A percentile compares a stretch with the other conserved stretches of the same genome.
phyloP scores from a whole-genome alignment of 1,140 invertebrate species.

The Carposina sasakii region DNA sequence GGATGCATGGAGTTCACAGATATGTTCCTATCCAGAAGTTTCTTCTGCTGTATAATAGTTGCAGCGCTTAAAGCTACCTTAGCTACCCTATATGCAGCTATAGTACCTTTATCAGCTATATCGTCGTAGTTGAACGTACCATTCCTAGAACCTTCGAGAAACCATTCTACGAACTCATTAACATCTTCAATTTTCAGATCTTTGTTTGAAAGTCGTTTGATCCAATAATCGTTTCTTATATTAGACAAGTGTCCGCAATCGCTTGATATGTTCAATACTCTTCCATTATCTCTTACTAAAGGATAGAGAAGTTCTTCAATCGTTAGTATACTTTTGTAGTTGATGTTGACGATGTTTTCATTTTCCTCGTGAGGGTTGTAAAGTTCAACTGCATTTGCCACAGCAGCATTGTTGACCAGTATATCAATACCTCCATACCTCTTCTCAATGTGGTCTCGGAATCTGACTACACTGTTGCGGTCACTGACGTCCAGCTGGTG shows the following conservation, averaged over 20 bases:
- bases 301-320: conserved; percentile 80
- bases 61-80: conserved; percentile 80
- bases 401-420: conserved; percentile 88
- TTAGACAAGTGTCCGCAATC: conserved; percentile 75
- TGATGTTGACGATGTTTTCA: conserved; percentile 77
- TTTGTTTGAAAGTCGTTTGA: conserved; percentile 67
- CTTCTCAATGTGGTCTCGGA: conserved; percentile 74
- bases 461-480: conserved; percentile 72
- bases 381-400: conserved; percentile 74
- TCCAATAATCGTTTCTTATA: conserved; percentile 72
- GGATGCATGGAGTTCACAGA: conserved; percentile 79
- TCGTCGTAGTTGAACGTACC: conserved; percentile 57
- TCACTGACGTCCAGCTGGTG: conserved; percentile 81
- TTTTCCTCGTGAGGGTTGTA: conserved; percentile 76
- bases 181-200: conserved; percentile 74
- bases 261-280: conserved; percentile 84
- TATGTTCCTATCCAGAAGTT: conserved; percentile 74
- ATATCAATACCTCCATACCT: conserved; percentile 84
- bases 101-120: conserved; percentile 72
- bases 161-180: conserved; percentile 75
- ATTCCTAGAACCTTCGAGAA: conserved; percentile 67
- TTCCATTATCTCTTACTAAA: conserved; percentile 76
- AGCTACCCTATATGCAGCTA: conserved; percentile 76
- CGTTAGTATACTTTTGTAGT: conserved; percentile 77
- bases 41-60: conserved; percentile 75